These are phyloP conservation scores for Delichon dasypus DNA, from an alignment of 2,797 vertebrate species.

Conservation along the genomic window DNA sequence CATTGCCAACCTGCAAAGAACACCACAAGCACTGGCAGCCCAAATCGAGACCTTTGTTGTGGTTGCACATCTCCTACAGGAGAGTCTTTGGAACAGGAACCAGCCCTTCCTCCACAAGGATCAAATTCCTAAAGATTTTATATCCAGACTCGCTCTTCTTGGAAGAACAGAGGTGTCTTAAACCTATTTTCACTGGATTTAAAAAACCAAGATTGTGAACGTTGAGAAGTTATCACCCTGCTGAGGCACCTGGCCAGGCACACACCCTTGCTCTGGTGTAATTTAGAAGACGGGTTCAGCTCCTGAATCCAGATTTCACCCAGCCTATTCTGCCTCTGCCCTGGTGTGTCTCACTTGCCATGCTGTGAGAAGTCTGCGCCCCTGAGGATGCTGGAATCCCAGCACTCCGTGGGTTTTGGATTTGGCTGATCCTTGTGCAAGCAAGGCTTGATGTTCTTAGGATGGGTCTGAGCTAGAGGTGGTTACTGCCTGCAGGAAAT, in stretches of 20 bases:
- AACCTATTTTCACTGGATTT: not conserved
- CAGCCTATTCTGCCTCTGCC: not conserved
- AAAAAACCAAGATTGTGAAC: not conserved
- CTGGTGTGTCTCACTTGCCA: not conserved
- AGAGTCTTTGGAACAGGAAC: not conserved
- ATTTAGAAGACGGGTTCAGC: not conserved
- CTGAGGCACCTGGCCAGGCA: not conserved
- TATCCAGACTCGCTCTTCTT: not conserved
- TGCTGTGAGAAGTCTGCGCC: not conserved
- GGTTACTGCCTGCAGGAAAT: not conserved
- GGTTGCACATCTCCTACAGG: not conserved
- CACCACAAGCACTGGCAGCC: not conserved
- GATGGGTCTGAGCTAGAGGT: not conserved
- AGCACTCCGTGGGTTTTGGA: rapidly evolving
- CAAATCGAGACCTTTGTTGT: not conserved
- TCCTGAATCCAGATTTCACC: not conserved
- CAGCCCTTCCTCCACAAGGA: not conserved
- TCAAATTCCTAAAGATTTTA: not conserved
- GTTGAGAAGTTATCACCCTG: not conserved
- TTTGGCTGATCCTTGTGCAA: not conserved
- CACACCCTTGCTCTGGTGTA: not conserved
- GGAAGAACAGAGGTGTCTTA: not conserved
- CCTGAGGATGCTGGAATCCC: not conserved
- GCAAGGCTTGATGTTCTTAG: not conserved
- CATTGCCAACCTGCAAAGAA: not conserved